These are phyloP conservation scores for Ethmia dodecea DNA, from an alignment of 2,888 invertebrate genomes.

Conservation along the genomic window DNA sequence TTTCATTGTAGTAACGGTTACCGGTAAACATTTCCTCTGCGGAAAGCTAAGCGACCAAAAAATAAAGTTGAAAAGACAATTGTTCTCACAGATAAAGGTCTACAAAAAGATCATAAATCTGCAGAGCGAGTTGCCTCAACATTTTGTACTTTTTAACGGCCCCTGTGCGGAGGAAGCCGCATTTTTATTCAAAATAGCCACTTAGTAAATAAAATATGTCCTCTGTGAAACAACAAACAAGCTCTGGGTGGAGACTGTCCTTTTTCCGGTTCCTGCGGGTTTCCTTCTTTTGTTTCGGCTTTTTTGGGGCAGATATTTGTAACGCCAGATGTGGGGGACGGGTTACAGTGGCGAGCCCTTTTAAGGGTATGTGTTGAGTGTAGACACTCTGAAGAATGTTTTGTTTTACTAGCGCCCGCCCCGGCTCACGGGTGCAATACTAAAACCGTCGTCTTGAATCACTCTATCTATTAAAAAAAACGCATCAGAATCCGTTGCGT, in stretches of 20 bases:
- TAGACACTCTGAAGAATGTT: too few species aligned
- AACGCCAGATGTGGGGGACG: too few species aligned
- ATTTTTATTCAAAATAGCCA: conserved; percentile 76
- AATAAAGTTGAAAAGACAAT: conserved; percentile 9
- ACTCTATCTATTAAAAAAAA: too few species aligned
- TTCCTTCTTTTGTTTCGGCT: conserved; percentile 19
- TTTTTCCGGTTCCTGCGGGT: conserved; percentile 41
- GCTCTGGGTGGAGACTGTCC: conserved; percentile 58
- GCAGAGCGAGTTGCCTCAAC: conserved; percentile 25
- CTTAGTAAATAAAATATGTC: conserved; percentile 76
- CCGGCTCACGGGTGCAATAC: too few species aligned
- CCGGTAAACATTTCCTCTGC: too few species aligned
- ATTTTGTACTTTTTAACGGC: conserved; percentile 66
- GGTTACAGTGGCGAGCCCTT: too few species aligned
- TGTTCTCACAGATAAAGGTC: conserved; percentile 30
- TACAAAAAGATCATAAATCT: conserved; percentile 49
- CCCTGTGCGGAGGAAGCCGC: conserved; percentile 48
- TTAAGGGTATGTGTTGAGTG: too few species aligned
- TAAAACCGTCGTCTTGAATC: too few species aligned
- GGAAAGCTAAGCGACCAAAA: background rate
- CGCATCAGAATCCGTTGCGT: too few species aligned
- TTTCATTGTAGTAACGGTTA: too few species aligned
- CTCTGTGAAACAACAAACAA: conserved; percentile 64
- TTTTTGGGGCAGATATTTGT: too few species aligned
- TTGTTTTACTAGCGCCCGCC: too few species aligned